Base-by-base conservation (phyloP, 2,797 vertebrate genomes). In the Muscicapa striata region DNA sequence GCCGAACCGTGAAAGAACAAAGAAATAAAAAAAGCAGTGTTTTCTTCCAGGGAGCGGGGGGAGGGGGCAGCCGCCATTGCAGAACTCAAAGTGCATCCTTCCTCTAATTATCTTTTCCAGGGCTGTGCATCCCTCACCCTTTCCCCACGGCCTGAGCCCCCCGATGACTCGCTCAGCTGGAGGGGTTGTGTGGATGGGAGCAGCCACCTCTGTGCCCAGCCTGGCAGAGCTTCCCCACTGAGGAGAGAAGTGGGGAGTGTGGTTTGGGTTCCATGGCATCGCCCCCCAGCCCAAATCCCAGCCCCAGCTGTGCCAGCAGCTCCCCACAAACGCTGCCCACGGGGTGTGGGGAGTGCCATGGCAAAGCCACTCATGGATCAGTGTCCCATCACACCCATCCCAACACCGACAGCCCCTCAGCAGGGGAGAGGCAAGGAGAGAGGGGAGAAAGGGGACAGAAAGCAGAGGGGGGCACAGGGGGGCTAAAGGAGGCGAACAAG, bases 1-100 rank as follows among this genome's bases (percentile, higher is more conserved):
- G 83, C 94, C 6, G 45, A 96, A 81, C 87, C 67, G 27, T 6
- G 82, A 72, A 96, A 91, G 91, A 97, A 95, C 91, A 95, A 95
- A 96, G 93, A 94, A 89, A 94, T 72, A 72, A 85, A 58, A 81
- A 74, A 84, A 81, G 72, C 84, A 5, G 82, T 64, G 84, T 91
- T 94, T 94, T 81, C 91, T 96, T 78, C 22, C 51, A 52, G 54
- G 72, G 89, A 84, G 68, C 4, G 2, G 55, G 84, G 67, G 77
- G 58, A 69, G n/a, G 80, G 75, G 59, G 88, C 26, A 61, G 7
- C 70, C 2, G 11, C 62, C 22, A 63, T 48, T 8, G 21, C 78
- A n/a, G 78, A 83, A 17, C 79, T 63, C 92, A 2, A 30, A 81
- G 91, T 8, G 64, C n/a, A 26, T 67, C 91, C 67, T 66, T 67